These are phyloP conservation scores for Caenorhabditis sp. DNA, from an alignment of 2,888 invertebrate genomes.

Conservation along the genomic window DNA sequence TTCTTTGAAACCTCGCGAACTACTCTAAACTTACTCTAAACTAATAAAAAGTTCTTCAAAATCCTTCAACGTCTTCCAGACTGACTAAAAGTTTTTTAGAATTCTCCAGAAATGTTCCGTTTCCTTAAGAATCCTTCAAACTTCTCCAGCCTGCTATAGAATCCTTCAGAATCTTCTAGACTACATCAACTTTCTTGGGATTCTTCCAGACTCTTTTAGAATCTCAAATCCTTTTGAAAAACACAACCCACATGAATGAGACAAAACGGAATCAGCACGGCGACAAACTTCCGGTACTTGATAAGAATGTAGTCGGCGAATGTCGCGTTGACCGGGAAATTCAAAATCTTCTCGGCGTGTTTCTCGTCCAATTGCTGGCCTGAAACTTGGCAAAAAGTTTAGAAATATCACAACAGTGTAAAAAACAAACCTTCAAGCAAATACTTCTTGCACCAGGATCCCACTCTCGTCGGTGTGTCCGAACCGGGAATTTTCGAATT, in stretches of 20 bases:
- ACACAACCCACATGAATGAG: conserved; percentile 59
- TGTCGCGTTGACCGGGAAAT: conserved; percentile 56
- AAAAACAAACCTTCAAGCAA: conserved; percentile 69
- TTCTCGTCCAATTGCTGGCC: conserved; percentile 59
- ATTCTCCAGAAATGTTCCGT: too few relatives aligned
- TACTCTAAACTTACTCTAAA: too few relatives aligned
- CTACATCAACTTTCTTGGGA: too few relatives aligned
- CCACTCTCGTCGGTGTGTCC: conserved; percentile 1
- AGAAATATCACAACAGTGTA: not conserved
- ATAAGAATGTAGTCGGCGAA: conserved; percentile 53
- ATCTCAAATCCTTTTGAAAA: not conserved
- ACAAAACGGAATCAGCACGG: conserved; percentile 71
- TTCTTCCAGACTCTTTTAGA: too few relatives aligned
- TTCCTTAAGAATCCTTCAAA: too few relatives aligned
- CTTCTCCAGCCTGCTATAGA: too few relatives aligned
- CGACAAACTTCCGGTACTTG: conserved; percentile 73
- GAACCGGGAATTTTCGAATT: not conserved
- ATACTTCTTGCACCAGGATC: conserved; percentile 30
- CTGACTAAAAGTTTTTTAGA: too few relatives aligned
- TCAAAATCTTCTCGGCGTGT: conserved; percentile 34
- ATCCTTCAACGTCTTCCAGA: too few relatives aligned
- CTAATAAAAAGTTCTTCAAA: too few relatives aligned
- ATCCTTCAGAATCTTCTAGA: too few relatives aligned
- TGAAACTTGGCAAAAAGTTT: conserved; percentile 16
- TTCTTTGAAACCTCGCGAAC: too few relatives aligned